phyloP scores from a whole-genome alignment of 2,888 invertebrate species.

The Bugula neritina region DNA sequence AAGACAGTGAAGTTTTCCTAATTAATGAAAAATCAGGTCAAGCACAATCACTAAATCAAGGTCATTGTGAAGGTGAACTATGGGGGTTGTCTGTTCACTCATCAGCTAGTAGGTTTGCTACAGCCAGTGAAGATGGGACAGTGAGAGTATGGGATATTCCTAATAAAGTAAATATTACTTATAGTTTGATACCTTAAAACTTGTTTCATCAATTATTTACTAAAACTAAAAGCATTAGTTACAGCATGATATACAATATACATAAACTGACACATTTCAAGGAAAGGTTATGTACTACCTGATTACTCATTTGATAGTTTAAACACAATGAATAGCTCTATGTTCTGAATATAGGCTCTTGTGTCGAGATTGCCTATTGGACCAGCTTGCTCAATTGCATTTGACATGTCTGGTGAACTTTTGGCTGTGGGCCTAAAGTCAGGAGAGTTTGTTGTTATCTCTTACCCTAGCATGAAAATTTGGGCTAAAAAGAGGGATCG shows the following conservation, averaged over 20 bases:
- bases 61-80: constrained; percentile 52
- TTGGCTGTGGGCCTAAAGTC: constrained; percentile 50
- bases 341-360: constrained; percentile 43
- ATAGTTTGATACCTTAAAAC: too few relatives aligned
- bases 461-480: constrained; percentile 42
- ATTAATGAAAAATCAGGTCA: constrained; percentile 49
- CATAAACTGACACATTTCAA: too few relatives aligned
- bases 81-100: constrained; percentile 53
- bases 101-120: constrained; percentile 41
- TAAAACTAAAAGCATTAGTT: too few relatives aligned
- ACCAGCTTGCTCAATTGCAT: constrained; percentile 43
- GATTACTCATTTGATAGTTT: too few relatives aligned
- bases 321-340: too few relatives aligned
- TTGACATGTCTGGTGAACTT: constrained; percentile 48
- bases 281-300: too few relatives aligned
- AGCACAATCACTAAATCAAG: constrained; percentile 40
- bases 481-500: constrained; percentile 48
- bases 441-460: constrained; percentile 48
- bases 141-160: constrained; percentile 48
- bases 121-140: constrained; percentile 52
- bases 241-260: too few relatives aligned
- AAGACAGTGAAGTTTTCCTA: constrained; percentile 48
- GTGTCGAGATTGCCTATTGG: constrained; percentile 43
- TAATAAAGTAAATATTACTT: constrained; percentile 41
- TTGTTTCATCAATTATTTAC: too few relatives aligned